phyloP scores from a whole-genome alignment of 2,797 vertebrate genomes.

The Myoxocephalus aenaeus region DNA sequence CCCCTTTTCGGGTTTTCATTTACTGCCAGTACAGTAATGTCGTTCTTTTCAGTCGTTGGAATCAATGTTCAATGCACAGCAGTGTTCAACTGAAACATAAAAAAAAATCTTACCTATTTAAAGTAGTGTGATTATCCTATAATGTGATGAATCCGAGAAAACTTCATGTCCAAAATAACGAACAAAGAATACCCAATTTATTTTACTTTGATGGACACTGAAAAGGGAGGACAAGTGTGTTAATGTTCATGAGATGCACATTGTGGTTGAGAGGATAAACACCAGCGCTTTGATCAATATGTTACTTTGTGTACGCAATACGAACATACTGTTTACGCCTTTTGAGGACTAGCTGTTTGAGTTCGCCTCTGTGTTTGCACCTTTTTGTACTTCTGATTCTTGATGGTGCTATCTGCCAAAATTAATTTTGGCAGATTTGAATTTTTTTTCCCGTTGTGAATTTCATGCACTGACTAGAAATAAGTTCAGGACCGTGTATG shows the following conservation, averaged over 20 bases:
- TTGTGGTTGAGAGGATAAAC: background rate
- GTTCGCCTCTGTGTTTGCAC: background rate
- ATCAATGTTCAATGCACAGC: background rate
- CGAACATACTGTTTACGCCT: background rate
- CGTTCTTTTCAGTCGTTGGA: background rate
- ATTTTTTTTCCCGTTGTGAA: background rate
- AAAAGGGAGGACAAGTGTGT: background rate
- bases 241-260: background rate
- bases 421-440: background rate
- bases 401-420: background rate
- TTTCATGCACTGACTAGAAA: slow-evolving; percentile 10
- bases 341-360: background rate
- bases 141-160: background rate
- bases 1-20: background rate
- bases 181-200: background rate
- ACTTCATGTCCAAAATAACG: background rate
- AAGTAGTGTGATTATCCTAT: background rate
- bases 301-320: background rate
- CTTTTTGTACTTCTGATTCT: background rate
- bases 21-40: background rate
- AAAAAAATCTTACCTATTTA: background rate
- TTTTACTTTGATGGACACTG: background rate
- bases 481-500: background rate
- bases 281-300: background rate
- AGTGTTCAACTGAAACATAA: background rate